Percentiles rank a stretch among this genome's conserved stretches.
Conservation (phyloP, 2,797 vertebrate genomes). For the Lepus oiostolus region DNA sequence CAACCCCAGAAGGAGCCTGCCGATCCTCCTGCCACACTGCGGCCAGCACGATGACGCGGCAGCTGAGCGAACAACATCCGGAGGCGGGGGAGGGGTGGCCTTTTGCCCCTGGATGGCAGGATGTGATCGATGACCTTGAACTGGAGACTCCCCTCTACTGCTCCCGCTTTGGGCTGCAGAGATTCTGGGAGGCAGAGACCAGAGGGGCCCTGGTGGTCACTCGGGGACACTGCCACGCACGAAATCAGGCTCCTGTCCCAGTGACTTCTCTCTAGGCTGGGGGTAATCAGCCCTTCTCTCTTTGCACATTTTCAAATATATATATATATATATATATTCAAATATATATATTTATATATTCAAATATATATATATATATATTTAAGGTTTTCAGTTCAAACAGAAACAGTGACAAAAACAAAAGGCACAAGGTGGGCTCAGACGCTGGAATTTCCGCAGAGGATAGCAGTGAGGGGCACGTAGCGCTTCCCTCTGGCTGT, state of each 20-base stretch:
- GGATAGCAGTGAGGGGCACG: neutral
- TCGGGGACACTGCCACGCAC: neutral
- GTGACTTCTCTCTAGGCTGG: neutral
- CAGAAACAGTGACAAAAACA: neutral
- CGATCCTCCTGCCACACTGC: neutral
- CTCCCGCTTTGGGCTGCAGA: neutral
- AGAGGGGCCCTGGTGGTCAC: neutral
- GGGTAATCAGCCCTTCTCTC: neutral
- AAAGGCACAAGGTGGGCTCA: neutral
- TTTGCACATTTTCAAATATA: neutral
- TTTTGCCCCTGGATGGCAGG: neutral
- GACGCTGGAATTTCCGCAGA: too few species aligned
- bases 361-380: neutral
- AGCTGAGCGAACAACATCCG: neutral
- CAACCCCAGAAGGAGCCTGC: neutral
- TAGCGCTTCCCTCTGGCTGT: neutral
- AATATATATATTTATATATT: neutral
- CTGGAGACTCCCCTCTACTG: neutral
- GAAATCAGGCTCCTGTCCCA: neutral
- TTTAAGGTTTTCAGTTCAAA: constrained; percentile 6
- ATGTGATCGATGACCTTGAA: constrained; percentile 32
- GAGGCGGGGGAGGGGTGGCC: neutral
- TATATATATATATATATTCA: neutral
- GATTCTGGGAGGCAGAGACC: neutral
- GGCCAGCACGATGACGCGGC: neutral